Base-by-base conservation (phyloP, 2,888 invertebrate species). In the Andrena camellia region DNA sequence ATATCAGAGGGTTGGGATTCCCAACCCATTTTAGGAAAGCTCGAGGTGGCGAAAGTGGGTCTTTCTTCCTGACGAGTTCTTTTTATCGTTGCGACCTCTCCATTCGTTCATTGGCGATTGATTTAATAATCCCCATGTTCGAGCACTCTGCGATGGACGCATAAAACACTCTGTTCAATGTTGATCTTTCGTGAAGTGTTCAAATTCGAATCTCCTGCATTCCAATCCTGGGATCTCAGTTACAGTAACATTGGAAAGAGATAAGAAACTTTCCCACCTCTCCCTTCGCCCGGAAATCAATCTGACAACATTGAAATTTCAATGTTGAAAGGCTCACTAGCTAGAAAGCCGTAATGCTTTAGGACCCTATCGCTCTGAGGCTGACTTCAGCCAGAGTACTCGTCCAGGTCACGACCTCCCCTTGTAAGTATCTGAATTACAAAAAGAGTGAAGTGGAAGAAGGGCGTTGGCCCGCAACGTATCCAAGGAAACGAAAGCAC, bases 371-470 rank as follows among this genome's bases (percentile, higher is more conserved):
- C 52, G 50, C 8, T n/a, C 20, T 20, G 13, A 42, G 42, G 10
- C 42, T 13, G 2, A 20, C 52, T 52, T 20, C 52, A 52, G 2
- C 52, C 52, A 20, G 52, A 52, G 52, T 20, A 20, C 52, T 29
- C 59, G 59, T 29, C 13, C 59, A 26, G 59, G 59, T 59, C 59
- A 13, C 29, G 59, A 59, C 59, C 29, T 17, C 29, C 59, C 29
- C 17, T 29, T 17, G 29, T 8, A 52, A 52, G 52, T 48, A 29
- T 10, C 59, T 33, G 10, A 67, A 20, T 67, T 17, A 29, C 33
- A 2, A 48, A 7, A 59, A 59, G 26, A 29, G 59, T 29, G 26
- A 59, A 29, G 59, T 26, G 26, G 29, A 48, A 13, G 26, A 29
- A 13, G 26, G 57, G 2, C 10, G 48, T 74, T 59, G 57, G 35